Percentiles rank a stretch among this genome's conserved stretches.
These are phyloP conservation scores for Drosophila takahashii DNA, from an alignment of 1,140 invertebrate genomes.

Conservation along the genomic window DNA sequence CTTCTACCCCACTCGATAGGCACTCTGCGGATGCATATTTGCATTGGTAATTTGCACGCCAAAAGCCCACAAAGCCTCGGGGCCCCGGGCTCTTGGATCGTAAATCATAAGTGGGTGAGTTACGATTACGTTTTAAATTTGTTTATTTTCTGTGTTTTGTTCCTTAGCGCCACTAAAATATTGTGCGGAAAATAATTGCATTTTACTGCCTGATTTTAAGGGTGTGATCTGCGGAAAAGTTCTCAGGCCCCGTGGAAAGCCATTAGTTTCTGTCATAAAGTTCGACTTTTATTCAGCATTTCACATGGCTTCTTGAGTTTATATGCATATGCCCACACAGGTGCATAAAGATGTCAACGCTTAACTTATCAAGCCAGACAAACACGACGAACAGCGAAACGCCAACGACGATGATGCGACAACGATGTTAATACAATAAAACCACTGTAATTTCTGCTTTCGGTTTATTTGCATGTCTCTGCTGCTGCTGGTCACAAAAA, in stretches of 20 bases:
- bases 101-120: conserved; percentile 72
- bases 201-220: background rate
- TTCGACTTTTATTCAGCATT: conserved; percentile 56
- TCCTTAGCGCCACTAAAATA: conserved; percentile 10
- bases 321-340: conserved; percentile 67
- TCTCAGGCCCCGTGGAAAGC: conserved; percentile 52
- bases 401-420: conserved; percentile 50
- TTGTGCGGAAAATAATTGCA: background rate
- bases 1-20: conserved; percentile 38
- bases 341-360: conserved; percentile 81
- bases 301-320: conserved; percentile 29
- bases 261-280: conserved; percentile 28
- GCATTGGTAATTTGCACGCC: conserved; percentile 73
- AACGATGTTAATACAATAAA: conserved; percentile 74
- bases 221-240: conserved; percentile 31
- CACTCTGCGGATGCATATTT: conserved; percentile 61
- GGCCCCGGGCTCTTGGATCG: conserved; percentile 36
- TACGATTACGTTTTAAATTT: conserved; percentile 16
- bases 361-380: conserved; percentile 77
- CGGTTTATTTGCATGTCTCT: conserved; percentile 74
- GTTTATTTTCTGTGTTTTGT: conserved; percentile 22
- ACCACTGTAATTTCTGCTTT: conserved; percentile 76
- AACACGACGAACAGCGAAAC: conserved; percentile 43
- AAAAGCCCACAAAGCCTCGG: conserved; percentile 38
- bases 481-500: conserved; percentile 48